These are phyloP conservation scores for Mixornis gularis DNA, from an alignment of 2,113 vertebrate species.

Conservation along the genomic window DNA sequence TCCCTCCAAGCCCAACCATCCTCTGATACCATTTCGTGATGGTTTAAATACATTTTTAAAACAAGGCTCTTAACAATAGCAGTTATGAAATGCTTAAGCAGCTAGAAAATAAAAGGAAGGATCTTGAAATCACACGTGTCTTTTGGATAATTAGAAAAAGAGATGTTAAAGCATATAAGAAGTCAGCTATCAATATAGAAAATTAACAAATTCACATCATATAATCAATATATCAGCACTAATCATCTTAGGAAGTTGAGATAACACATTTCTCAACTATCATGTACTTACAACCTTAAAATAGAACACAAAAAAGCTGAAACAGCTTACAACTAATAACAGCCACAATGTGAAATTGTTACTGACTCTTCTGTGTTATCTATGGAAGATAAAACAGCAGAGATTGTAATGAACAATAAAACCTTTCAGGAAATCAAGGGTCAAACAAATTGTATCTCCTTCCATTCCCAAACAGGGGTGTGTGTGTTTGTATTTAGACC, in stretches of 20 bases:
- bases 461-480: not conserved
- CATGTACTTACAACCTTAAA: not conserved
- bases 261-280: not conserved
- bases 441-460: not conserved
- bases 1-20: not conserved
- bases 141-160: no score
- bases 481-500: not conserved
- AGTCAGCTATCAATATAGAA: not conserved
- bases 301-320: not conserved
- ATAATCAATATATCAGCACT: not conserved
- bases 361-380: not conserved
- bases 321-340: not conserved
- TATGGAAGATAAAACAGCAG: not conserved
- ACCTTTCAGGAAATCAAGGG: not conserved
- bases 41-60: not conserved
- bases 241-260: not conserved
- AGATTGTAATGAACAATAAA: not conserved
- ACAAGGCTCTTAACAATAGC: not conserved
- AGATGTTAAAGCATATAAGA: not conserved
- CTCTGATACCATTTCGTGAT: not conserved
- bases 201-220: not conserved
- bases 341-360: not conserved
- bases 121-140: not conserved
- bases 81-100: not conserved
- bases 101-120: not conserved